Evolutionary conservation across 1,140 invertebrate genomes (phyloP), one percentile per base, ranked within the genome.

Genomic region (Drosophila auraria): DNA sequence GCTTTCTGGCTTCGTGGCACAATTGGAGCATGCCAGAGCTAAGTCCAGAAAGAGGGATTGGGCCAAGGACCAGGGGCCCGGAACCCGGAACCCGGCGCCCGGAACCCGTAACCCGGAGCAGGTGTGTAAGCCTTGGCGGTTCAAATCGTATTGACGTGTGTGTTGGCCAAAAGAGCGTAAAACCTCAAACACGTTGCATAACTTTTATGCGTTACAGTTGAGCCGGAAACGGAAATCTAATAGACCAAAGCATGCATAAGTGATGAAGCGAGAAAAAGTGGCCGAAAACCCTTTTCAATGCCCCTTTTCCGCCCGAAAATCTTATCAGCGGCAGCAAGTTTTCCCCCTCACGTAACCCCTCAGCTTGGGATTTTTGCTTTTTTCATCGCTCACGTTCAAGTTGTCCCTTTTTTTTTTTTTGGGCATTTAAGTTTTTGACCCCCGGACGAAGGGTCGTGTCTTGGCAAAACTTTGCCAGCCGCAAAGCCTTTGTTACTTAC

Each of bases 181-280:
- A 87, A 87, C 83, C 83, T 87, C 83, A 87, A 77, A 87, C 83
- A 87, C 83, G 80, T 87, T 83, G 83, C 71, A 51, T 70, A 83
- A 87, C 80, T 83, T 83, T 83, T 62, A 69, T 83, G 76, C 68
- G 76, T 83, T 87, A 74, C 83, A 80, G 83, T 80, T 87, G 72
- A 87, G 87, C 83, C 83, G 83, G 83, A 87, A 87, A 87, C 83
- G 83, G 83, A 87, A 87, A 87, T 87, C 83, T 87, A 87, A 87
- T 87, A 87, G 83, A 87, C 83, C 83, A 87, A 87, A 87, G 83
- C 83, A 87, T 87, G 83, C 83, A 87, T 87, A 87, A 87, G 83
- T 87, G 83, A 87, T 87, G 83, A 87, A 87, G 83, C 83, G 83
- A 87, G 83, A 87, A 87, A 87, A 80, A 64, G 66, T 65, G 42